Percentiles rank a stretch among this genome's conserved stretches.
Evolutionary conservation across 2,113 vertebrate genomes (phyloP).

Genomic region (Motacilla alba): DNA sequence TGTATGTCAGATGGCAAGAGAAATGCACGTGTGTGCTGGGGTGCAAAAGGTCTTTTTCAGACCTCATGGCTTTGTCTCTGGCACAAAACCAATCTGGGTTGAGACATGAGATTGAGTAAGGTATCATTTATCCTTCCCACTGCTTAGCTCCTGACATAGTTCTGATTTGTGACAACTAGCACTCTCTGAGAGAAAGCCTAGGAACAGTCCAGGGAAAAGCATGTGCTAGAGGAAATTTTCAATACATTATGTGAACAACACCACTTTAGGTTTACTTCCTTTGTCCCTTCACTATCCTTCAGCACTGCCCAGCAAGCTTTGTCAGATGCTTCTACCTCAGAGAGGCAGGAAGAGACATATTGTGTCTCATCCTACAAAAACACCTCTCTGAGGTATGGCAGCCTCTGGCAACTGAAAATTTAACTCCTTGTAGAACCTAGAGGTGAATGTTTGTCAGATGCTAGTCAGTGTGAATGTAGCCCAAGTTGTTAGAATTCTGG

Average conservation of each 20-base stretch:
- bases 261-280: background rate
- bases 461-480: background rate
- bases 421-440: rapidly evolving
- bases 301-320: background rate
- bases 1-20: background rate
- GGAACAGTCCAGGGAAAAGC: background rate
- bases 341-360: background rate
- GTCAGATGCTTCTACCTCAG: background rate
- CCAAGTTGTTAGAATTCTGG: background rate
- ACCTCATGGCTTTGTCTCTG: background rate
- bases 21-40: background rate
- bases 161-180: background rate
- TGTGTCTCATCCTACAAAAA: background rate
- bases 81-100: background rate
- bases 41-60: background rate
- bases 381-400: background rate
- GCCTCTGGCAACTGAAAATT: background rate
- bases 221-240: background rate
- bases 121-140: background rate
- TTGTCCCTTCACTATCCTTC: background rate
- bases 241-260: rapidly evolving
- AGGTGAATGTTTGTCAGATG: background rate
- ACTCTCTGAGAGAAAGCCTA: background rate
- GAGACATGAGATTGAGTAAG: background rate
- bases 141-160: background rate